Conservation (phyloP, 2,888 invertebrate genomes). For the Eupithecia insigniata region DNA sequence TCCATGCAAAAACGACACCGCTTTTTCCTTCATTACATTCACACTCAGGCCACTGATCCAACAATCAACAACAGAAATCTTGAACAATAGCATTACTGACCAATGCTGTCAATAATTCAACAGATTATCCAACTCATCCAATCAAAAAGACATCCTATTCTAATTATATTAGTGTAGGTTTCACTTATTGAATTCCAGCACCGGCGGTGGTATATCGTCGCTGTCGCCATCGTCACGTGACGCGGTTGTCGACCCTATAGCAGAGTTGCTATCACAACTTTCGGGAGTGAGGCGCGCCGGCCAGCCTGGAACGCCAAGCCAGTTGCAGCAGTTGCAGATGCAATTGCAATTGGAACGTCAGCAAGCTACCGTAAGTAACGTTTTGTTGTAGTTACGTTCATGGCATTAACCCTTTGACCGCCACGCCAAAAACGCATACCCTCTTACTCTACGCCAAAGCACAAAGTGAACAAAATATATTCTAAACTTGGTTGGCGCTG, state of each 20-base stretch:
- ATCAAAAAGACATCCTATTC: slow-evolving; percentile 26
- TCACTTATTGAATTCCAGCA: slow-evolving; percentile 81
- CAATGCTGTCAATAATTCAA: background rate
- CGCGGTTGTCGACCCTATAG: slow-evolving; percentile 98
- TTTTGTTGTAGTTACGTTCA: background rate
- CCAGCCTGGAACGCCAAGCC: slow-evolving; percentile 87
- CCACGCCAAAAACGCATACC: too few species aligned
- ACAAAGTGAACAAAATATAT: too few species aligned
- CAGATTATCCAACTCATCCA: slow-evolving; percentile 3
- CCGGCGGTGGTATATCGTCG: slow-evolving; percentile 92
- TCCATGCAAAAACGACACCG: background rate
- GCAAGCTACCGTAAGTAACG: slow-evolving; percentile 87
- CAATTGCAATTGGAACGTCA: slow-evolving; percentile 95
- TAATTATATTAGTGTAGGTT: slow-evolving; percentile 41
- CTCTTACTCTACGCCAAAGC: too few species aligned
- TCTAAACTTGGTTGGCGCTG: too few species aligned
- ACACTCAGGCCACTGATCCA: background rate
- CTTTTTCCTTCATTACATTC: background rate
- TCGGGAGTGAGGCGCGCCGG: slow-evolving; percentile 93
- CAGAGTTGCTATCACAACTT: slow-evolving; percentile 96
- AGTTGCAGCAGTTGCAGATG: slow-evolving; percentile 97
- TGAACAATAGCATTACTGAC: background rate
- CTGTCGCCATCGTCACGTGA: slow-evolving; percentile 95
- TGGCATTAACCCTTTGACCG: too few species aligned
- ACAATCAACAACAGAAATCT: background rate